Evolutionary conservation across 2,797 vertebrate species (phyloP).

Genomic region (Myripristis murdjan): DNA sequence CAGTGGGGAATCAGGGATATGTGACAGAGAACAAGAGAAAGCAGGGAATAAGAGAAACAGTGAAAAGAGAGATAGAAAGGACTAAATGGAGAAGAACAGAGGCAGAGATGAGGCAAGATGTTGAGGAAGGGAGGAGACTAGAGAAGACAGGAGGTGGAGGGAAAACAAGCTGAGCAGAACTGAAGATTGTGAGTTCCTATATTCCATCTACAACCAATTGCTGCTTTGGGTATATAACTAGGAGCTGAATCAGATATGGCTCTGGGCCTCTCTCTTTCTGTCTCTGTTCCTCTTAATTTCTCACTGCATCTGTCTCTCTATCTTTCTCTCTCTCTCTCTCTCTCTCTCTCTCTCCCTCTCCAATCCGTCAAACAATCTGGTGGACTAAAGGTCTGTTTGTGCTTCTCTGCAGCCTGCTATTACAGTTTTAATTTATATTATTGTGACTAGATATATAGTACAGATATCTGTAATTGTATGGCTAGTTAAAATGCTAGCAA

Average conservation of each 20-base stretch:
- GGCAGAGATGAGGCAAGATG: constrained; percentile 15
- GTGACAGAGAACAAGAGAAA: constrained; percentile 36
- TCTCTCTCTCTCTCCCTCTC: constrained; percentile 27
- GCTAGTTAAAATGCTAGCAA: no score
- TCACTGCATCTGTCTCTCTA: no score
- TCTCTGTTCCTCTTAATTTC: no score
- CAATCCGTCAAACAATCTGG: constrained; percentile 55
- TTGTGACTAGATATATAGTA: no score
- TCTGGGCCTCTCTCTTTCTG: constrained; percentile 19
- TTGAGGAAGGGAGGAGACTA: not conserved
- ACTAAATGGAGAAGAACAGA: constrained; percentile 5
- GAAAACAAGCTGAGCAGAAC: constrained; percentile 33
- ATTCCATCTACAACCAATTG: constrained; percentile 41
- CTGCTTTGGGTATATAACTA: constrained; percentile 26
- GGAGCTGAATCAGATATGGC: constrained; percentile 23
- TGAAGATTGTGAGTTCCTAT: constrained; percentile 15
- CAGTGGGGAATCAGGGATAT: constrained; percentile 42
- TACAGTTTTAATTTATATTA: no score
- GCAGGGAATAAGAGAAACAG: not conserved
- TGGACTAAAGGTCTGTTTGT: constrained; percentile 48
- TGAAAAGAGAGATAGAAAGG: not conserved
- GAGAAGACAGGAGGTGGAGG: not conserved
- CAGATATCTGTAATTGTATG: no score
- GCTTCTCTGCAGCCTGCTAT: constrained; percentile 20
- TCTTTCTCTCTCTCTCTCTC: constrained; percentile 21